phyloP scores from a whole-genome alignment of 2,888 invertebrate species.

The Drosophila mimica region DNA sequence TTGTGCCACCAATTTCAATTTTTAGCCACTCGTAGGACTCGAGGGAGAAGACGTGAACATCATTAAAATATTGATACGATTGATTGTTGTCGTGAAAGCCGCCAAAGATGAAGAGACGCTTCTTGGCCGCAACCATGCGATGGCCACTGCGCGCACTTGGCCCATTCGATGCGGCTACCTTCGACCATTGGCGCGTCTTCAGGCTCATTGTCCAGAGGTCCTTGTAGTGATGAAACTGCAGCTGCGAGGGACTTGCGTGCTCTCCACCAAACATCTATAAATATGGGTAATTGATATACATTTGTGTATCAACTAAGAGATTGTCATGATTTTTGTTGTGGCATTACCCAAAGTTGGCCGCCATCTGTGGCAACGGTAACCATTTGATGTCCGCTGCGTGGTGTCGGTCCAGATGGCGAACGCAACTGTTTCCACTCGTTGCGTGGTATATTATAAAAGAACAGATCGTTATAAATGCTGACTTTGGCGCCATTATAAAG shows the following conservation, averaged over 20 bases:
- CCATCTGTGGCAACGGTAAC: constrained; percentile 88
- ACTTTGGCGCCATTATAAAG: constrained; percentile 95
- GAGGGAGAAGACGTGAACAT: constrained; percentile 92
- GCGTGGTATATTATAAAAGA: constrained; percentile 92
- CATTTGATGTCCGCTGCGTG: constrained; percentile 95
- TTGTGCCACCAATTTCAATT: constrained; percentile 88
- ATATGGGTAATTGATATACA: neutral
- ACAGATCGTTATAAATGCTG: constrained; percentile 93
- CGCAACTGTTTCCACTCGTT: constrained; percentile 92
- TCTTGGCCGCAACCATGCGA: constrained; percentile 93
- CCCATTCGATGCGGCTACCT: constrained; percentile 89
- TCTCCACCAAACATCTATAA: constrained; percentile 93
- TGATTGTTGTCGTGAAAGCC: constrained; percentile 96
- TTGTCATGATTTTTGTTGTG: neutral
- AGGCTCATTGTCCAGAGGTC: constrained; percentile 95
- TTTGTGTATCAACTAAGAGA: neutral
- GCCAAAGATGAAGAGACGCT: constrained; percentile 93
- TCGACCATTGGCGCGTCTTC: constrained; percentile 92
- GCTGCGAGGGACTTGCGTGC: constrained; percentile 94
- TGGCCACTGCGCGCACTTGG: constrained; percentile 96
- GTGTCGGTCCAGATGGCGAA: constrained; percentile 94
- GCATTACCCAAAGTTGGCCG: constrained; percentile 89
- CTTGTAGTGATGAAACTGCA: constrained; percentile 96
- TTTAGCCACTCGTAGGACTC: constrained; percentile 92
- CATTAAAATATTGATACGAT: constrained; percentile 95